Percentiles rank a stretch among this genome's conserved stretches.
phyloP scores from a whole-genome alignment of 2,888 invertebrate genomes.

The Spisula solida region DNA sequence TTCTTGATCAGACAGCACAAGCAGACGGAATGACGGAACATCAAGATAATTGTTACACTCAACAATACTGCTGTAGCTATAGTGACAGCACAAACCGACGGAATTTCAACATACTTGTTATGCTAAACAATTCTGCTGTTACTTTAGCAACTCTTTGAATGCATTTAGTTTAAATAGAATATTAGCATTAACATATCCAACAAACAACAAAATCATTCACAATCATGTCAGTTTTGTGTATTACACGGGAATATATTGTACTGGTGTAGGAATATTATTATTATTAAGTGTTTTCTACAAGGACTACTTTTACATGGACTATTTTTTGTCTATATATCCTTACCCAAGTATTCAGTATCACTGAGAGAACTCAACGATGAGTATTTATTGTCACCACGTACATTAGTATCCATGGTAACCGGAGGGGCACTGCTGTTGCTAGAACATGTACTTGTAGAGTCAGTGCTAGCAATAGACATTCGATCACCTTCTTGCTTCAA shows the following conservation, averaged over 20 bases:
- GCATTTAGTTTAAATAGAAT: background rate
- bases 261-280: conserved; percentile 15
- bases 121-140: background rate
- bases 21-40: background rate
- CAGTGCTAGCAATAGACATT: conserved; percentile 77
- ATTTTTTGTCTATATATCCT: conserved; percentile 49
- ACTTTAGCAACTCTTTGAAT: background rate
- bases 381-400: conserved; percentile 69
- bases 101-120: background rate
- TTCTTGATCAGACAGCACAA: conserved; percentile 1
- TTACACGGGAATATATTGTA: background rate
- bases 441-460: conserved; percentile 78
- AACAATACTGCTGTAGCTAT: background rate
- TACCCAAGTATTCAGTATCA: conserved; percentile 75
- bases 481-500: conserved; percentile 70
- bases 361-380: conserved; percentile 77
- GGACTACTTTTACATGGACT: conserved; percentile 27
- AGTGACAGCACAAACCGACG: background rate
- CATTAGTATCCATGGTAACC: conserved; percentile 48
- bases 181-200: background rate
- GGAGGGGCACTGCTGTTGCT: conserved; percentile 65
- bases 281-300: conserved; percentile 21
- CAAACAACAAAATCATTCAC: conserved; percentile 9
- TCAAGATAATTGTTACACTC: background rate
- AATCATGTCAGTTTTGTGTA: background rate